Percentiles rank a stretch among this genome's conserved stretches.
phyloP scores from a whole-genome alignment of 2,888 invertebrate genomes.

The Cephus pulcher region DNA sequence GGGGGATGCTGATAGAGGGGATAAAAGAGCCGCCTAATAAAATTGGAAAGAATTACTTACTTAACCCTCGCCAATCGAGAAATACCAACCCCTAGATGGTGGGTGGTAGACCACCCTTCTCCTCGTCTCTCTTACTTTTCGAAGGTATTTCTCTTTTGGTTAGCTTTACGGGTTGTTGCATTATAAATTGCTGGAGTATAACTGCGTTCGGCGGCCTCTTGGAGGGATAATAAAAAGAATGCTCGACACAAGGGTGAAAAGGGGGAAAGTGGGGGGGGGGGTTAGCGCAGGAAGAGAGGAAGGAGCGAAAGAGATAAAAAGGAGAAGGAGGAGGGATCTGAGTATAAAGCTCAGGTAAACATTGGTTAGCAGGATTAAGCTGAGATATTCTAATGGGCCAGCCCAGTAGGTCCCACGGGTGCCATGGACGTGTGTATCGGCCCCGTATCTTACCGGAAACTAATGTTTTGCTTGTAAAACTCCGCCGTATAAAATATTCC shows the following conservation, averaged over 20 bases:
- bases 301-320: slow-evolving; percentile 17
- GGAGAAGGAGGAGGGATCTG: slow-evolving; percentile 16
- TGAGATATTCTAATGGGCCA: slow-evolving; percentile 62
- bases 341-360: slow-evolving; percentile 49
- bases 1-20: not conserved
- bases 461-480: slow-evolving; percentile 51
- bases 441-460: slow-evolving; percentile 51
- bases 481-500: slow-evolving; percentile 47
- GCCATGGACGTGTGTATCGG: slow-evolving; percentile 35
- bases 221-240: slow-evolving; percentile 14
- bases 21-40: slow-evolving; percentile 47
- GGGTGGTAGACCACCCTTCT: not conserved
- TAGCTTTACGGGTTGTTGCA: slow-evolving; percentile 18
- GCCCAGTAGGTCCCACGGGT: slow-evolving; percentile 57
- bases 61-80: slow-evolving; percentile 46
- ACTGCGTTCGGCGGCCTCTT: slow-evolving; percentile 13
- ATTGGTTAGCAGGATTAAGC: slow-evolving; percentile 51
- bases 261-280: not conserved
- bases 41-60: slow-evolving; percentile 59
- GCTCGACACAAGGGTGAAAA: slow-evolving; percentile 4
- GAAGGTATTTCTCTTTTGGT: slow-evolving; percentile 3
- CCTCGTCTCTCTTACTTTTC: not conserved
- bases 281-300: slow-evolving; percentile 19
- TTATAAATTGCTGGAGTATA: slow-evolving; percentile 22
- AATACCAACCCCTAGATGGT: not conserved